Conservation (phyloP, 2,113 vertebrate species). For the Sprattus sprattus region DNA sequence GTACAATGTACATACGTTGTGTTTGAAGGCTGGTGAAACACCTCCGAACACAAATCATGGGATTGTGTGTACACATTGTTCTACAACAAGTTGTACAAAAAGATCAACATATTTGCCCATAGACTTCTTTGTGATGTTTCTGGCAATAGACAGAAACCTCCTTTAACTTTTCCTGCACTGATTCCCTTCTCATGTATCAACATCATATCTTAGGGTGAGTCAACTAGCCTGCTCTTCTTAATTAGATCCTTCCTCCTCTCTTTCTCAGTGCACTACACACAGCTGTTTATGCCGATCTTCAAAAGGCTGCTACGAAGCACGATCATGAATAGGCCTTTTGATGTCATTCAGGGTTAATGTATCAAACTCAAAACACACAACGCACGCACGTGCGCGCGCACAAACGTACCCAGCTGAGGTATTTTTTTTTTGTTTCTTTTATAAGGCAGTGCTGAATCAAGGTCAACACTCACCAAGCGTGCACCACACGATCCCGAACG, state of each 20-base stretch:
- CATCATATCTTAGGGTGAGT: background rate
- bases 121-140: background rate
- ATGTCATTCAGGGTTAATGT: constrained; percentile 12
- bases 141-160: background rate
- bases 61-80: background rate
- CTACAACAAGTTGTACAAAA: background rate
- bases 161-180: background rate
- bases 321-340: constrained; percentile 3
- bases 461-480: background rate
- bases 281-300: background rate
- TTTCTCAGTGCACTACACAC: background rate
- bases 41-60: background rate
- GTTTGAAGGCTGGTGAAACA: background rate
- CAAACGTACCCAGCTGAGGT: background rate
- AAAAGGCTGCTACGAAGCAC: background rate
- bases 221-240: background rate
- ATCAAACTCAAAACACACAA: background rate
- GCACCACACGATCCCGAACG: background rate
- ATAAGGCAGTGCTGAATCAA: background rate
- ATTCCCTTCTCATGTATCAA: background rate
- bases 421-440: background rate
- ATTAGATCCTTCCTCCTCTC: background rate
- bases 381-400: background rate
- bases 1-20: background rate
- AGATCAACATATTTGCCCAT: background rate